Evolutionary conservation across 2,888 invertebrate genomes (phyloP).

Genomic region (Synanthedon vespiformis): DNA sequence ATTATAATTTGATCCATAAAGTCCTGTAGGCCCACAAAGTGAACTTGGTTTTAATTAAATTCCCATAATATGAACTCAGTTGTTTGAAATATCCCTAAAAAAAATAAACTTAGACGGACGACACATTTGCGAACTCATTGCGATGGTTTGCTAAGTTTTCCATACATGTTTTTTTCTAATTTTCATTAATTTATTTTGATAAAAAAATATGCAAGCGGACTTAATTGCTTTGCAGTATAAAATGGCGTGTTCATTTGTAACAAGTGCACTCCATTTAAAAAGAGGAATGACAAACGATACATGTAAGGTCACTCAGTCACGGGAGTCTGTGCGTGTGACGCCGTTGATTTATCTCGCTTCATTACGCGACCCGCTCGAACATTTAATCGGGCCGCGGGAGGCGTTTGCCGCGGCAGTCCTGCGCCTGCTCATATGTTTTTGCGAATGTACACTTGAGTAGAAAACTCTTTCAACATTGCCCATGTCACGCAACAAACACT

Average conservation of each 20-base stretch:
- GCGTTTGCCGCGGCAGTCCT: slow-evolving; percentile 12
- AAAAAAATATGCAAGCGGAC: background rate
- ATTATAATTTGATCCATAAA: too few relatives aligned
- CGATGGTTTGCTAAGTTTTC: too few relatives aligned
- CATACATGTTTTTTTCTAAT: too few relatives aligned
- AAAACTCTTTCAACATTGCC: background rate
- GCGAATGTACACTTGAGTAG: slow-evolving; percentile 20
- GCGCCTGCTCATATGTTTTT: slow-evolving; percentile 27
- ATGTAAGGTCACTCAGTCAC: background rate
- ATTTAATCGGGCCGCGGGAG: slow-evolving; percentile 40
- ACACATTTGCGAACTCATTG: too few relatives aligned
- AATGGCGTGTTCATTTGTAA: background rate
- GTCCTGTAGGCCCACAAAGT: too few relatives aligned
- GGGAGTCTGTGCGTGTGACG: slow-evolving; percentile 42
- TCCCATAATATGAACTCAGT: too few relatives aligned
- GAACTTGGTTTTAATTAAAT: too few relatives aligned
- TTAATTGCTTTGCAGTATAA: background rate
- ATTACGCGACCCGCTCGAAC: slow-evolving; percentile 47
- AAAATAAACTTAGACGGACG: too few relatives aligned
- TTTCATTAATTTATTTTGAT: too few relatives aligned
- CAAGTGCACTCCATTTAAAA: background rate
- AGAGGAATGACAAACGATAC: background rate
- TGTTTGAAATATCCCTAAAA: too few relatives aligned
- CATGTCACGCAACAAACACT: too few relatives aligned
- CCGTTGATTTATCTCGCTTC: slow-evolving; percentile 56